Evolutionary conservation across 2,113 vertebrate genomes (phyloP), one percentile per base, ranked within the genome.

Genomic region (Neotoma lepida): DNA sequence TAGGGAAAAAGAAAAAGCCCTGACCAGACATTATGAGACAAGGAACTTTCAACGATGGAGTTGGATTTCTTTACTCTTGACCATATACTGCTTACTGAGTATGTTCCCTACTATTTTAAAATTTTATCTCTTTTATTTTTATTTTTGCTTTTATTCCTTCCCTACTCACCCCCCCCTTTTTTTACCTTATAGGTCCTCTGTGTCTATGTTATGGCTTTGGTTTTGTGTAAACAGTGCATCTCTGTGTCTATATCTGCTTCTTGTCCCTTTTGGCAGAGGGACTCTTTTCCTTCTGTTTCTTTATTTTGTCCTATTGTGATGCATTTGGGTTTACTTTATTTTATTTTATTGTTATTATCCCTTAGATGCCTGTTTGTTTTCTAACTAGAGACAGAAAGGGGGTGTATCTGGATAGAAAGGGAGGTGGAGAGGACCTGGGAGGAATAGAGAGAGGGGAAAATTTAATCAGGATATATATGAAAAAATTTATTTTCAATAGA

Each of bases 161-260:
- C 22, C 2, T 24, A 22, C 77, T 4, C 35, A 3, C 15, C 2
- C 6, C 0, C 2, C 14, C 2, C 6, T 2, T 68, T 68, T 35
- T 68, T n/a, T 17, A 35, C 66, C 35, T n/a, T 68, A n/a, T 4
- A 54, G 9, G 8, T 18, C 17, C 17, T 54, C 33, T 2, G 3
- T 33, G 9, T 22, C 18, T 35, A 8, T 54, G 54, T 35, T 33
- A 78, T 35, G 9, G 6, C 76, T 35, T 15, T 24, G 18, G 5
- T 12, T 80, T 80, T 24, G 33, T n/a, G 9, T 56, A 22, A n/a
- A 80, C 10, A 56, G 9, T 56, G 20, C 20, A 10, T 78, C 4
- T 54, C 44, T 33, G 4, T 56, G 51, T 54, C 9, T n/a, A 20
- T n/a, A 3, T 46, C 10, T 54, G 9, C n/a, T 54, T 80, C 9